Evolutionary conservation across 2,888 invertebrate genomes (phyloP).

Genomic region (Cephus sareptanus): DNA sequence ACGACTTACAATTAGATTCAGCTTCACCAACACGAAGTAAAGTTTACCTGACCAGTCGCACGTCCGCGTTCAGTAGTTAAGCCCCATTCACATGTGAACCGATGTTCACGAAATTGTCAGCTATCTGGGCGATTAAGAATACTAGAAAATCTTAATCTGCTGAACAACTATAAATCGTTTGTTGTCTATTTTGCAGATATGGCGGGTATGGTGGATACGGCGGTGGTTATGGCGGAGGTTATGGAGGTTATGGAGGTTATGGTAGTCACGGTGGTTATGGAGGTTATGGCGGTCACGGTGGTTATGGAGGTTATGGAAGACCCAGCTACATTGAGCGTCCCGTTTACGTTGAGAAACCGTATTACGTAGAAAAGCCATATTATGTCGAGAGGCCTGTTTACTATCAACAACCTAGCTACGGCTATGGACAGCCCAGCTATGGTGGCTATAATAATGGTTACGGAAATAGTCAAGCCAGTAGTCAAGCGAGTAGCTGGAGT

Average conservation of each 20-base stretch:
- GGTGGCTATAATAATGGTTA: not conserved
- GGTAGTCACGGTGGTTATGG: not conserved
- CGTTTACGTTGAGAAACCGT: conserved; percentile 12
- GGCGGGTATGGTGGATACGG: conserved; percentile 18
- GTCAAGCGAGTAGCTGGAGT: conserved; percentile 25
- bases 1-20: too few relatives aligned
- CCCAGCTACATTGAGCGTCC: conserved; percentile 24
- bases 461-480: conserved; percentile 22
- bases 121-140: not conserved
- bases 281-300: not conserved
- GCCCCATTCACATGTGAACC: not conserved
- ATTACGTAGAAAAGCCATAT: conserved; percentile 11
- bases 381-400: conserved; percentile 19
- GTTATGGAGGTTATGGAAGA: conserved; percentile 25
- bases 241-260: conserved; percentile 3
- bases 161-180: not conserved
- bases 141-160: not conserved
- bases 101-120: not conserved
- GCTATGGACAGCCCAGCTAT: conserved; percentile 8
- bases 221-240: not conserved
- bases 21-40: too few relatives aligned
- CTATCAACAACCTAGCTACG: conserved; percentile 13
- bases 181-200: conserved; percentile 1
- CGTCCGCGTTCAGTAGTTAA: not conserved
- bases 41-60: not conserved